Conservation (phyloP, 2,888 invertebrate species). For the Priocnemis perturbator region DNA sequence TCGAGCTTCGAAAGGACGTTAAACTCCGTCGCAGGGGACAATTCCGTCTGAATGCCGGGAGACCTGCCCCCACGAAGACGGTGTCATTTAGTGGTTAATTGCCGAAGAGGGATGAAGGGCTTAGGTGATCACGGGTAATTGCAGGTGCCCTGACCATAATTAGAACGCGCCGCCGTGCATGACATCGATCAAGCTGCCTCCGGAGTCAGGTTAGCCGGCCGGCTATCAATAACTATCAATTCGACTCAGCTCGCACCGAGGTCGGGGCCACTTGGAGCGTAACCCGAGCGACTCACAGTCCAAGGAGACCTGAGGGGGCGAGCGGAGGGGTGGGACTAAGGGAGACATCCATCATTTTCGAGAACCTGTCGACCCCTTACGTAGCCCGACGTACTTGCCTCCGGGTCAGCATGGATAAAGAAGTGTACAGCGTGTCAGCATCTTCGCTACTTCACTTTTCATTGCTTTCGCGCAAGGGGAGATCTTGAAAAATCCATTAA, state of each 20-base stretch:
- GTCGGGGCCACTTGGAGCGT: slow-evolving; percentile 44
- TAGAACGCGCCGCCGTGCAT: slow-evolving; percentile 64
- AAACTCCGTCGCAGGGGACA: background rate
- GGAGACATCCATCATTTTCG: slow-evolving; percentile 61
- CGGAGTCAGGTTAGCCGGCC: slow-evolving; percentile 59
- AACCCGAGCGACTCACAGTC: slow-evolving; percentile 32
- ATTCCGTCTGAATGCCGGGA: no score
- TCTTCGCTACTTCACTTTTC: slow-evolving; percentile 53
- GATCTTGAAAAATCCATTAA: slow-evolving; percentile 58
- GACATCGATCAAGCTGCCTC: slow-evolving; percentile 65
- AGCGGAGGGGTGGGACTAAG: slow-evolving; percentile 26
- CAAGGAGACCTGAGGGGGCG: slow-evolving; percentile 30
- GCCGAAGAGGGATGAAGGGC: slow-evolving; percentile 42
- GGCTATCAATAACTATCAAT: slow-evolving; percentile 66
- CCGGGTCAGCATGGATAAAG: slow-evolving; percentile 55
- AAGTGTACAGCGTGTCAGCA: slow-evolving; percentile 57
- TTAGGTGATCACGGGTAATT: slow-evolving; percentile 62
- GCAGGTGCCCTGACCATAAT: slow-evolving; percentile 61
- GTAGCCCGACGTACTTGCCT: slow-evolving; percentile 50
- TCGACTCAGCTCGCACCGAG: slow-evolving; percentile 40
- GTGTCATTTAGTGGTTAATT: slow-evolving; percentile 43
- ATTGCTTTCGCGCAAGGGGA: slow-evolving; percentile 38
- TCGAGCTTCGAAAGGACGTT: background rate
- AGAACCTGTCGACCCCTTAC: slow-evolving; percentile 56
- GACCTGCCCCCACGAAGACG: slow-evolving; percentile 26